Conservation (phyloP, 1,140 invertebrate genomes). For the Drosophila ananassae region DNA sequence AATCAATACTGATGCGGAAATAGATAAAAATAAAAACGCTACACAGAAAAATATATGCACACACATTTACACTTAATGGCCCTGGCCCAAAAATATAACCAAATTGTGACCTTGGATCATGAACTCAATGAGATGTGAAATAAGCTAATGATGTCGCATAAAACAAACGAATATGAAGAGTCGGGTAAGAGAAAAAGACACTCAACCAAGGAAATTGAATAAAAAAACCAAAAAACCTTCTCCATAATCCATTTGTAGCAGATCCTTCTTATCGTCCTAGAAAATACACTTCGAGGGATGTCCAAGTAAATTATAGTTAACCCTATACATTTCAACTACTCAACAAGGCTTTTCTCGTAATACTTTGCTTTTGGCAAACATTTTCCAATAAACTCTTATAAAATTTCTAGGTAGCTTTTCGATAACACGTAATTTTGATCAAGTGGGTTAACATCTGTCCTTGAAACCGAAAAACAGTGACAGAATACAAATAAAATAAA, state of each 20-base stretch:
- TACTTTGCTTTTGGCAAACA: conserved; percentile 21
- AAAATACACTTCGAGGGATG: background rate
- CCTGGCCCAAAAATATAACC: conserved; percentile 36
- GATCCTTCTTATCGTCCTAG: conserved; percentile 3
- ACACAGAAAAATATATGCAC: conserved; percentile 19
- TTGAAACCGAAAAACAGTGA: conserved; percentile 37
- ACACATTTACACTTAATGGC: conserved; percentile 31
- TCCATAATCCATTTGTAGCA: conserved; percentile 1
- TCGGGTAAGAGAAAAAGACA: conserved; percentile 16
- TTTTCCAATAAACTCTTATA: conserved; percentile 46
- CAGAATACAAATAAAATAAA: conserved; percentile 4
- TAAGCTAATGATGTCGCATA: conserved; percentile 23
- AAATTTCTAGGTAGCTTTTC: conserved; percentile 28
- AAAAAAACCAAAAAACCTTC: conserved; percentile 16
- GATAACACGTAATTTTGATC: background rate
- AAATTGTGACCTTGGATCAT: conserved; percentile 24
- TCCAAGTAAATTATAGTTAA: background rate
- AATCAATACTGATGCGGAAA: conserved; percentile 45
- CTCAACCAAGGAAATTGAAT: conserved; percentile 15
- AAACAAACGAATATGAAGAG: background rate
- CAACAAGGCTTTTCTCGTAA: background rate
- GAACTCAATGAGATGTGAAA: conserved; percentile 37
- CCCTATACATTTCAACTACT: background rate
- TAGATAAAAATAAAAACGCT: conserved; percentile 36
- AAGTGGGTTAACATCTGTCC: background rate